Evolutionary conservation across 1,140 invertebrate genomes (phyloP).

Genomic region (Coptotermes formosanus): DNA sequence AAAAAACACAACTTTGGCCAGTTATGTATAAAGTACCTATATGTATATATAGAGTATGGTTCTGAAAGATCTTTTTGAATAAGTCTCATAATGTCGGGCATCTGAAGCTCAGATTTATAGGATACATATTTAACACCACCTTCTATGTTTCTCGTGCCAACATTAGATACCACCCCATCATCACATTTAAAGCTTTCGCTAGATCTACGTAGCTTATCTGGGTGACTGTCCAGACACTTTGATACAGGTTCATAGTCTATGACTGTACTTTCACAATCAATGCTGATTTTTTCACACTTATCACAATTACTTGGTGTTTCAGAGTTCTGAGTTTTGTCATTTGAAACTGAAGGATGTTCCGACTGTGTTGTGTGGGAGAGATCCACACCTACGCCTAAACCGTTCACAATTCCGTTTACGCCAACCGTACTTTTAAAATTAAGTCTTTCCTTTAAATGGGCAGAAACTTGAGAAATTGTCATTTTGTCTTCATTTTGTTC

Average conservation of each 20-base stretch:
- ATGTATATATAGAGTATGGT: conserved; percentile 99
- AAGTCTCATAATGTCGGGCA: conserved; percentile 96
- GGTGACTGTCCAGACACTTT: conserved; percentile 21
- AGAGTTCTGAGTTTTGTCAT: conserved; percentile 24
- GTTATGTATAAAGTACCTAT: conserved; percentile 99
- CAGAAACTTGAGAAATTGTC: conserved; percentile 23
- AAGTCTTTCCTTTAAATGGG: conserved; percentile 33
- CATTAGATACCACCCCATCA: conserved; percentile 7
- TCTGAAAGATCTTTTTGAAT: conserved; percentile 99
- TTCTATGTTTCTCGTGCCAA: background rate
- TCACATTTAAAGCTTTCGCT: conserved; percentile 14
- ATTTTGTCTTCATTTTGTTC: conserved; percentile 18
- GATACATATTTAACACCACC: conserved; percentile 63
- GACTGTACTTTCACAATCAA: conserved; percentile 6
- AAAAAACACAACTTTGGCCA: conserved; percentile 99
- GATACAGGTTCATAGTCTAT: conserved; percentile 30
- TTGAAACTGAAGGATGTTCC: conserved; percentile 22
- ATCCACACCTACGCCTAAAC: conserved; percentile 31
- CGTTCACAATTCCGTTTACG: conserved; percentile 37
- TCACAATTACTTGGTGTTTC: conserved; percentile 34
- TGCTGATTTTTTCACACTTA: conserved; percentile 33
- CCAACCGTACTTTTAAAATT: conserved; percentile 28
- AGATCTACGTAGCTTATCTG: conserved; percentile 23
- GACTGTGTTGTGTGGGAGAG: conserved; percentile 22
- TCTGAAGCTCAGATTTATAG: conserved; percentile 86